Conservation (phyloP, 2,113 vertebrate species). For the Condylura cristata region DNA sequence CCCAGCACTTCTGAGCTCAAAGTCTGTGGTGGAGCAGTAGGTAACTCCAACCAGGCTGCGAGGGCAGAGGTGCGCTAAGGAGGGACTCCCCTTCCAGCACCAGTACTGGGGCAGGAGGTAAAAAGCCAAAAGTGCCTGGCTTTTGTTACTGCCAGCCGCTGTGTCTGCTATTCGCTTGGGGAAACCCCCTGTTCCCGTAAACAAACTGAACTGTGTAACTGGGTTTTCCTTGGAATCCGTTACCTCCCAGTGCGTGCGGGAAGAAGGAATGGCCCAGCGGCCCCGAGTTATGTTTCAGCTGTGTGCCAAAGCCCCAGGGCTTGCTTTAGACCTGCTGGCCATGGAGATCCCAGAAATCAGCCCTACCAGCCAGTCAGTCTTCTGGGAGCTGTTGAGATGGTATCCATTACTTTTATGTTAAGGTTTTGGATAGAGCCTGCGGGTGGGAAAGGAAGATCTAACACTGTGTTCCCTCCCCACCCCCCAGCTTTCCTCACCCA, state of each 20-base stretch:
- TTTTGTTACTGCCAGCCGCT: neutral
- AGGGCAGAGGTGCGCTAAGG: neutral
- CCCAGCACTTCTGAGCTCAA: neutral
- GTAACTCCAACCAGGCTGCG: neutral
- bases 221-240: neutral
- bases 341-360: neutral
- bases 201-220: neutral
- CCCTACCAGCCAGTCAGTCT: neutral
- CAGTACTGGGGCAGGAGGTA: accelerated
- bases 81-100: neutral
- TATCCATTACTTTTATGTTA: neutral
- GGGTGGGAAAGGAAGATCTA: neutral
- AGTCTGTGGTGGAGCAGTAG: neutral
- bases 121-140: neutral
- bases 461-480: neutral
- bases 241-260: neutral
- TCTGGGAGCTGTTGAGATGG: neutral
- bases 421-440: neutral
- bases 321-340: neutral
- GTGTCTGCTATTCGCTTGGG: neutral
- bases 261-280: neutral
- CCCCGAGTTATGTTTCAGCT: neutral
- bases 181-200: neutral
- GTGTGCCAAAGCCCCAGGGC: neutral
- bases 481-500: too few species aligned